These are phyloP conservation scores for Archivesica marissinica DNA, from an alignment of 1,140 invertebrate genomes.

Conservation along the genomic window DNA sequence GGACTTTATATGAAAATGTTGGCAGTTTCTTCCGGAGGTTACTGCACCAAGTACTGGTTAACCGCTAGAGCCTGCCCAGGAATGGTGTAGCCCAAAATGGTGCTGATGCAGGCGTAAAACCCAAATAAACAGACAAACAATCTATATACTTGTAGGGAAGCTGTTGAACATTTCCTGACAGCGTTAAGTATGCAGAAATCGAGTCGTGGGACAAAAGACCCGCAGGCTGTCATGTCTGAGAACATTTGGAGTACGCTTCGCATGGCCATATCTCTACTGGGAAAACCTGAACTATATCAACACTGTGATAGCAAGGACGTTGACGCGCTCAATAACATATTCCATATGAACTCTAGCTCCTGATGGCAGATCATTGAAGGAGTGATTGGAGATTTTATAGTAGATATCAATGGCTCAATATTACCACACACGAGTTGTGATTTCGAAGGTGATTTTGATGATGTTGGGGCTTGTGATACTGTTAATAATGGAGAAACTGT, in stretches of 20 bases:
- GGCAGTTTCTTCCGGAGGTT: too few species aligned
- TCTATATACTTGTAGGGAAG: slow-evolving; percentile 88
- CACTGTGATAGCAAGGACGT: slow-evolving; percentile 89
- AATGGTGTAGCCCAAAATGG: too few species aligned
- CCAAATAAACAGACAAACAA: too few species aligned
- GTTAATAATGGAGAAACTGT: background rate
- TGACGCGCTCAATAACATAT: slow-evolving; percentile 83
- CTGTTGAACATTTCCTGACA: slow-evolving; percentile 96
- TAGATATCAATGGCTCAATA: slow-evolving; percentile 12
- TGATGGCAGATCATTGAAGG: slow-evolving; percentile 40
- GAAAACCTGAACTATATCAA: slow-evolving; percentile 91
- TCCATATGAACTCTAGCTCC: slow-evolving; percentile 65
- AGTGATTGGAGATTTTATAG: background rate
- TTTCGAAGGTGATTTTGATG: background rate
- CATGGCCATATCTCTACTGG: slow-evolving; percentile 94
- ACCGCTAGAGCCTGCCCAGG: too few species aligned
- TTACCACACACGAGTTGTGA: background rate
- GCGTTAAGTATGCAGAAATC: slow-evolving; percentile 96
- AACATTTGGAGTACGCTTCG: slow-evolving; percentile 97
- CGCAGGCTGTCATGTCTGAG: slow-evolving; percentile 89
- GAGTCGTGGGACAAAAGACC: slow-evolving; percentile 86
- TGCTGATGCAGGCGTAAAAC: too few species aligned
- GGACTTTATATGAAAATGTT: too few species aligned
- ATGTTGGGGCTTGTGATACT: background rate
- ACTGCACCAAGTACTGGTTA: too few species aligned